Evolutionary conservation across 2,797 vertebrate species (phyloP), one percentile per base, ranked within the genome.

Genomic region (Gallinago solitaria): DNA sequence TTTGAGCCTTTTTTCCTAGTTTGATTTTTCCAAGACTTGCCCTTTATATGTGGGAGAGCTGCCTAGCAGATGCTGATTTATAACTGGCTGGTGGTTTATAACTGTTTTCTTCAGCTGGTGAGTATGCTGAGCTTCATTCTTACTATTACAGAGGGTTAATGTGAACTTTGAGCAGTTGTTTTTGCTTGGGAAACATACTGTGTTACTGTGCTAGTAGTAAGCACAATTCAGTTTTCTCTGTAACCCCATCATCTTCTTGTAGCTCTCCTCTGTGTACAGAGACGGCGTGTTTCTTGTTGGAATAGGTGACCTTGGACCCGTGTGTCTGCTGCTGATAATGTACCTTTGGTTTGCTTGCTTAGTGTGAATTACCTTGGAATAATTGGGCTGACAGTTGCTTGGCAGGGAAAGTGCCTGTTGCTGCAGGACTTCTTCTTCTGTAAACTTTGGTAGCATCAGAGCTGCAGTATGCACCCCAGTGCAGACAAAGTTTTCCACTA

Each of bases 11-110:
- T 92, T 83, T 60, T 68, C 69, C 33, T 75, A 23, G 39, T 89
- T 87, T 91, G 37, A 74, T 96, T 96, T 96, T 94, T 88, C 75
- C 10, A 74, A 33, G 23, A 17, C 20, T 92, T 79, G 56, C 45
- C 92, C 67, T 93, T 71, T 39, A 23, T 28, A n/a, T 1, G 28
- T 65, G 30, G 39, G 41, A 78, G 87, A 83, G 61, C 57, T 90
- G 82, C 68, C 23, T 68, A 24, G 48, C 33, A 59, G 89, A 59
- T 59, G 65, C 39, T 81, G 20, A 16, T 92, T 75, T 91, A 30
- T n/a, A 65, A 25, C 70, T 64, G 59, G 10, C 45, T 59, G 45
- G 39, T 39, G 39, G 39, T 39, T 39, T 39, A 39, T 39, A 39
- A 39, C 39, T 39, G 39, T 39, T 39, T 39, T 95, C 74, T 83